Evolutionary conservation across 2,113 vertebrate species (phyloP), one percentile per base, ranked within the genome.

Genomic region (Nannobrachium achirus): DNA sequence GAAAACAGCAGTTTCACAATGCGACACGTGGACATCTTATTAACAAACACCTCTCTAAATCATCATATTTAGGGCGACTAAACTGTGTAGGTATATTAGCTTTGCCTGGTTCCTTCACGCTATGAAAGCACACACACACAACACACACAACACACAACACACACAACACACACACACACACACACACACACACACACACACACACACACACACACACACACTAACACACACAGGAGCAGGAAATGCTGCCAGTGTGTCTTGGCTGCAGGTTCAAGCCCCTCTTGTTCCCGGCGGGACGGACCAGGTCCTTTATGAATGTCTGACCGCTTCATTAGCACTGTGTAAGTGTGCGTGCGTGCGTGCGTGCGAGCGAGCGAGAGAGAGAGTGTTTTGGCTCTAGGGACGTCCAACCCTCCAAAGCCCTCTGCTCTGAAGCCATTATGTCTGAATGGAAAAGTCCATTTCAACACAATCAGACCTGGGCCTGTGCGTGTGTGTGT

Each of bases 371-470:
- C 70, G 65, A 18, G 18, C 10, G 50, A 10, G 18, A 10, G 16
- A 52, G 50, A 10, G 18, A 18, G 15, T 4, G 50, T 18, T 15
- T 79, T 85, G 70, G 85, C 58, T 76, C 71, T 75, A 86, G 82
- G 78, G 69, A 76, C 80, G 57, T 50, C 7, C 45, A 71, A 62
- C 69, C 64, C 63, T 80, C n/a, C n/a, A n/a, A n/a, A n/a, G n/a
- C n/a, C n/a, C n/a, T n/a, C n/a, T n/a, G n/a, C n/a, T n/a, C 63
- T 66, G 76, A 81, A 83, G 81, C 81, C 79, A 84, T 57, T 79
- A 76, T 79, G 80, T 84, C 82, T 80, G 76, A 89, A 71, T 79
- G 84, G 87, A 90, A 89, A 86, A 79, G 69, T 75, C 25, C 25
- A 33, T 33, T 33, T 76, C 75, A 63, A 57, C 61, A 91, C 82